Conservation (phyloP, 2,797 vertebrate genomes). For the Tauraco hartlaubi region DNA sequence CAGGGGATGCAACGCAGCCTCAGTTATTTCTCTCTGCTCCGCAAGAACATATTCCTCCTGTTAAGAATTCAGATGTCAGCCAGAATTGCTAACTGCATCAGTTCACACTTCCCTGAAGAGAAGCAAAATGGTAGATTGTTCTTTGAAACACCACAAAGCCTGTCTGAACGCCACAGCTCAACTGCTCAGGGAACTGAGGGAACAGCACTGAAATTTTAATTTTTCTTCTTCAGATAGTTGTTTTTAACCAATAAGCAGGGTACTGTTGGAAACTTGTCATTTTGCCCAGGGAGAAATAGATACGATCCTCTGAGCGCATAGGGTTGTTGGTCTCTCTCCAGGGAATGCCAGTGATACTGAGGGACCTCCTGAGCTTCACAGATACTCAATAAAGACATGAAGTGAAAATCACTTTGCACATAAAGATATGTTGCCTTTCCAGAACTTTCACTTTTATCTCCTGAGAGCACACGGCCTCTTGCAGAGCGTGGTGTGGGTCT, state of each 20-base stretch:
- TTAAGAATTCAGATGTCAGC: slow-evolving; percentile 46
- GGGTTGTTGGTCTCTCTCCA: not conserved
- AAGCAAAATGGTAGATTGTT: slow-evolving; percentile 9
- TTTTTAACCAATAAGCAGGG: not conserved
- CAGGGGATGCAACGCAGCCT: slow-evolving; percentile 46
- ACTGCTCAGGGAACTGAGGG: not conserved
- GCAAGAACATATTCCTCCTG: slow-evolving; percentile 25
- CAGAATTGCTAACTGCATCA: not conserved
- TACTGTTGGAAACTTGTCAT: not conserved
- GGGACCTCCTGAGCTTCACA: not conserved
- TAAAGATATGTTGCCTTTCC: not conserved
- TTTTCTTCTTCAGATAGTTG: not conserved
- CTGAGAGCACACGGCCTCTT: not conserved
- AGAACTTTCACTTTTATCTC: not conserved
- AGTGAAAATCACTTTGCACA: not conserved
- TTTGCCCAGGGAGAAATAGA: not conserved
- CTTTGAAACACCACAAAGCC: slow-evolving; percentile 8
- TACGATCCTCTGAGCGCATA: not conserved
- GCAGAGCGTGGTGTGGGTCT: not conserved
- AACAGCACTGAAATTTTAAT: not conserved
- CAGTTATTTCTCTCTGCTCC: slow-evolving; percentile 41
- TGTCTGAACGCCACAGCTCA: not conserved
- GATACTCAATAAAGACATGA: not conserved
- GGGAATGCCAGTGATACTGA: not conserved
- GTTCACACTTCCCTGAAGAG: slow-evolving; percentile 37